Evolutionary conservation across 2,888 invertebrate genomes (phyloP), one percentile per base, ranked within the genome.

Genomic region (Leptogaster cylindrica): DNA sequence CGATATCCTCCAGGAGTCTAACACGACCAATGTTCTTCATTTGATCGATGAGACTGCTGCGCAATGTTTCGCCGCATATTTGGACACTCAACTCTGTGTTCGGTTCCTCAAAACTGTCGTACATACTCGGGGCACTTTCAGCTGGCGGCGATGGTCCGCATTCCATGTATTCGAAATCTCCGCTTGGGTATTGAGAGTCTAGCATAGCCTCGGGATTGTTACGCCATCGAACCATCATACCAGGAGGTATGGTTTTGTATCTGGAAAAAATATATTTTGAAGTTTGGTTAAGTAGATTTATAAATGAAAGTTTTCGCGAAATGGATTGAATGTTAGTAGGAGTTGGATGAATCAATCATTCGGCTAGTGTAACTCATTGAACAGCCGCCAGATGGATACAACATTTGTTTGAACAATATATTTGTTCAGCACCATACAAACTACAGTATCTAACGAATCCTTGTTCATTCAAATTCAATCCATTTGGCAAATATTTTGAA

Each of bases 71-170:
- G 75, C 85, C 83, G 79, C 89, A 89, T 76, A 89, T 88, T 76
- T 89, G 89, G 76, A 89, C 88, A 76, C 87, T 88, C 75, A 88
- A 81, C 76, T 89, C 87, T 72, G 87, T 84, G 72, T 87, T 86
- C 50, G 88, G 88, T 77, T 89, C 89, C 77, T 88, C 89, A 75
- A 90, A 90, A 81, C 89, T 91, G 77, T 92, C 91, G 82, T 91
- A 91, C 83, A 90, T 87, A 77, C 89, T 89, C 72, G 90, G 89
- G 46, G 90, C 89, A 80, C 90, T 90, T 79, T 92, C 91, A 68
- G 90, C 88, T 27, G 91, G 91, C 6, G 91, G 91, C 14, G 91
- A 89, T 36, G 89, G 89, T 67, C 91, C 91, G 74, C 89, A 89
- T 78, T 90, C 89, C 84, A 91, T 89, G 79, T 89, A 90, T 79